These are phyloP conservation scores for Delphinapterus leucas DNA, from an alignment of 2,113 vertebrate species.

Conservation along the genomic window DNA sequence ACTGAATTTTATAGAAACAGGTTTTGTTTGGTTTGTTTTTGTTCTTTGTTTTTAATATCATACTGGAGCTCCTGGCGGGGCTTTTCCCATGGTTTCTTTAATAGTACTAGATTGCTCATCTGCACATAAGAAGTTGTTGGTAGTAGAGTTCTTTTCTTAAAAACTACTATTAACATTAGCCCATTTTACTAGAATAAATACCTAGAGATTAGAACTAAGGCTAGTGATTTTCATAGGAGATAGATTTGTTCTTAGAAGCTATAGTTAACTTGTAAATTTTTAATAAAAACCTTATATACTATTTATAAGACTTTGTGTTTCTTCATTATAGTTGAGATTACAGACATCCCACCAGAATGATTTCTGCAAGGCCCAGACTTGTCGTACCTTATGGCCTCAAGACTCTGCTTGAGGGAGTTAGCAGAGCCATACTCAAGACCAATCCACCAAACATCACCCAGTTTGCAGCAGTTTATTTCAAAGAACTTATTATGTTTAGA, in stretches of 20 bases:
- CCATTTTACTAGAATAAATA: conserved; percentile 18
- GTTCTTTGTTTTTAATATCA: background rate
- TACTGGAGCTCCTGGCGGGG: background rate
- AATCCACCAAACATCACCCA: conserved; percentile 73
- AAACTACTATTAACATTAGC: background rate
- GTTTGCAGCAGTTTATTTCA: conserved; percentile 81
- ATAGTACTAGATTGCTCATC: background rate
- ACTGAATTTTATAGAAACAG: background rate
- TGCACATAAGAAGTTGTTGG: background rate
- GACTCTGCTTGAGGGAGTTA: conserved; percentile 79
- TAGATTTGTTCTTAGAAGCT: background rate
- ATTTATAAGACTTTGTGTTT: conserved; percentile 20
- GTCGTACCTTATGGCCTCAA: conserved; percentile 77
- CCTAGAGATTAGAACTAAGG: conserved; percentile 1
- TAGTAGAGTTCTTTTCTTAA: background rate
- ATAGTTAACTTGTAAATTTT: background rate
- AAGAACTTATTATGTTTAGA: conserved; percentile 77
- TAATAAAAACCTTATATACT: background rate
- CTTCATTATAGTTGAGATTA: conserved; percentile 60
- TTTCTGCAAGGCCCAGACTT: conserved; percentile 71
- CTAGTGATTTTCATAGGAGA: background rate
- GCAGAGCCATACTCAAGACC: conserved; percentile 75
- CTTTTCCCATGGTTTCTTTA: background rate
- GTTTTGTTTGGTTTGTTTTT: background rate
- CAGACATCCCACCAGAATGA: conserved; percentile 71